Evolutionary conservation across 2,888 invertebrate species (phyloP), one percentile per base, ranked within the genome.

Genomic region (Bombyx huttoni): DNA sequence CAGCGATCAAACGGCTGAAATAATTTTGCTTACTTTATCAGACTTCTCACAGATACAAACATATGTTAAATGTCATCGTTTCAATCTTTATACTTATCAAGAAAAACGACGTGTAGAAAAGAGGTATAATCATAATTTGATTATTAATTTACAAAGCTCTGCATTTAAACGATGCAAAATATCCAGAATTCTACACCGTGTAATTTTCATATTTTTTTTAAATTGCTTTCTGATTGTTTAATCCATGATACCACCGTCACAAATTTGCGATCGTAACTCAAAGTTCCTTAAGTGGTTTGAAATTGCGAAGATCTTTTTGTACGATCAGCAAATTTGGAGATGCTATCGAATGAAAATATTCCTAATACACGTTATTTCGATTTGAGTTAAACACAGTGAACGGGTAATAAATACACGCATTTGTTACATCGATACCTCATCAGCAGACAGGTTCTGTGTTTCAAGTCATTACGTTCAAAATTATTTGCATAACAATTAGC

Each of bases 321-420:
- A 24, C 24, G 24, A 24, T 24, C 24, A 40, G 54, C 59, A 60
- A 60, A 61, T 59, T 59, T 62, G 55, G 57, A 55, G 56, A 60
- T 64, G 56, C 57, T 62, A 63, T 67, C 61, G 56, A 56, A 50
- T 56, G 56, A 58, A 62, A 65, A 56, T 54, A 60, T 58, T 62
- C 64, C 8, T 65, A 68, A 67, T 62, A 63, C 61, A 59, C 58
- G 63, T 53, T 60, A 58, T 60, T 24, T 58, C 60, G 58, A 56
- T 56, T 55, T 54, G 56, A 61, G 62, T 63, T 67, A 73, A 75
- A 73, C 72, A 70, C 69, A 64, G 65, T 65, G 63, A 66, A 68
- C 67, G 62, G 67, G 67, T 70, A 68, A 69, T 76, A 78, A 72
- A 76, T 76, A 71, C 67, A 71, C 67, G 61, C 68, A 67, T 64